Conservation (phyloP, 23 tunicate genomes). For the Trididemnum nubilum region DNA sequence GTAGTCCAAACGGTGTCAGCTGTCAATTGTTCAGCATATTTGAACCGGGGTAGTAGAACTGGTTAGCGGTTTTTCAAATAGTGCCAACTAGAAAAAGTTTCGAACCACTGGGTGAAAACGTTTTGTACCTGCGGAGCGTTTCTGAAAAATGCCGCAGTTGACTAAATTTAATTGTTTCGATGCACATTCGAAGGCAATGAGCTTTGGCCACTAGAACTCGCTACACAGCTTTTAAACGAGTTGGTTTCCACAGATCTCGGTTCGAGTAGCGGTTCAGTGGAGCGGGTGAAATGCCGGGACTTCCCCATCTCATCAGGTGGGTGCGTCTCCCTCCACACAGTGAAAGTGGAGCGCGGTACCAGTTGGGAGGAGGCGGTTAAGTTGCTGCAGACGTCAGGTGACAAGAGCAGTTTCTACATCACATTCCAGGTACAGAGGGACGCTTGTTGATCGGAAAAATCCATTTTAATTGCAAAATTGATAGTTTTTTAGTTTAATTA, state of each 20-base stretch:
- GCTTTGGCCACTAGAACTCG: too few relatives aligned
- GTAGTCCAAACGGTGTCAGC: too few relatives aligned
- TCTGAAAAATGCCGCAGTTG: too few relatives aligned
- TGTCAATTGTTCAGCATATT: background rate
- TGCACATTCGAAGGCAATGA: too few relatives aligned
- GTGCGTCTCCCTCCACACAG: slow-evolving; percentile 61
- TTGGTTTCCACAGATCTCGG: slow-evolving; percentile 61
- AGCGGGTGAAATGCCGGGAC: slow-evolving; percentile 40
- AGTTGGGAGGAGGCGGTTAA: slow-evolving; percentile 58
- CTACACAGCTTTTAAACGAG: too few relatives aligned
- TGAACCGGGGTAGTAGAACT: background rate
- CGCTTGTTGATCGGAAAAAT: too few relatives aligned
- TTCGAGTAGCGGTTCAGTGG: slow-evolving; percentile 39
- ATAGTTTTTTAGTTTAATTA: background rate
- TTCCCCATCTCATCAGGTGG: slow-evolving; percentile 43
- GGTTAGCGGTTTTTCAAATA: background rate
- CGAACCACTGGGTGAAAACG: too few relatives aligned
- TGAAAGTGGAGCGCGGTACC: slow-evolving; percentile 69
- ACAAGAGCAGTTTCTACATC: slow-evolving; percentile 59
- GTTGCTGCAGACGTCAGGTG: slow-evolving; percentile 7
- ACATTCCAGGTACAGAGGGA: slow-evolving; percentile 39
- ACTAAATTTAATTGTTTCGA: too few relatives aligned
- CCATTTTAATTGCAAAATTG: background rate
- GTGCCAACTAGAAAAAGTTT: background rate
- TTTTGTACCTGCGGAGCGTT: too few relatives aligned